phyloP scores from a whole-genome alignment of 1,140 invertebrate genomes.

The Andricus grossulariae region DNA sequence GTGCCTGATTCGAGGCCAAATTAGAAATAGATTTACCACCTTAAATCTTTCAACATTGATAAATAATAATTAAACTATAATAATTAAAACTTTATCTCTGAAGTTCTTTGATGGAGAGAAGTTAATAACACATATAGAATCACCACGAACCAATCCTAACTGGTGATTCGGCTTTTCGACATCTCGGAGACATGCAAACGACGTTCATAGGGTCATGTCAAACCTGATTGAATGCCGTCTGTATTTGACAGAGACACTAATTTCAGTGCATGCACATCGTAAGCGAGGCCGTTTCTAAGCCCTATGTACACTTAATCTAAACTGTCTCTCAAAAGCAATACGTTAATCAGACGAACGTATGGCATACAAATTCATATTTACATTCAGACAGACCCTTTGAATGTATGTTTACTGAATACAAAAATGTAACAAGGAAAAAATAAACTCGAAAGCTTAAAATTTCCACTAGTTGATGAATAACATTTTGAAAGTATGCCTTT shows the following conservation, averaged over 20 bases:
- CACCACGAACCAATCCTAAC: not conserved
- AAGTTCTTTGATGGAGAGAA: constrained; percentile 13
- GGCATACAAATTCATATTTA: constrained; percentile 4
- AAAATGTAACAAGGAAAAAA: too few species aligned
- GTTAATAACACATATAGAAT: not conserved
- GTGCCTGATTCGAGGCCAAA: too few species aligned
- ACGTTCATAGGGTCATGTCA: constrained; percentile 9
- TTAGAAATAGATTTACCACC: too few species aligned
- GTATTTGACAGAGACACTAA: constrained; percentile 29
- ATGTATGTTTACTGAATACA: too few species aligned
- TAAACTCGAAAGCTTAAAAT: too few species aligned
- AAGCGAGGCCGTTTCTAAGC: constrained; percentile 23
- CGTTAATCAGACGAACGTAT: not conserved
- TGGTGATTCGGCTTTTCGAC: not conserved
- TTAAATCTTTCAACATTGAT: too few species aligned
- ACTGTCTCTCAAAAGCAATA: constrained; percentile 23
- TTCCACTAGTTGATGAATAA: too few species aligned
- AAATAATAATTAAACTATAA: too few species aligned
- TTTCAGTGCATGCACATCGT: constrained; percentile 24
- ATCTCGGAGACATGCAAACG: constrained; percentile 21
- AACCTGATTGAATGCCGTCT: constrained; percentile 14
- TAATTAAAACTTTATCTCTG: constrained; percentile 9
- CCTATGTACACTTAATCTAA: constrained; percentile 30
- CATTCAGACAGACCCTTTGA: not conserved
- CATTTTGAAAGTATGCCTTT: too few species aligned